These are phyloP conservation scores for Idaea biselata DNA, from an alignment of 2,888 invertebrate species.

Conservation along the genomic window DNA sequence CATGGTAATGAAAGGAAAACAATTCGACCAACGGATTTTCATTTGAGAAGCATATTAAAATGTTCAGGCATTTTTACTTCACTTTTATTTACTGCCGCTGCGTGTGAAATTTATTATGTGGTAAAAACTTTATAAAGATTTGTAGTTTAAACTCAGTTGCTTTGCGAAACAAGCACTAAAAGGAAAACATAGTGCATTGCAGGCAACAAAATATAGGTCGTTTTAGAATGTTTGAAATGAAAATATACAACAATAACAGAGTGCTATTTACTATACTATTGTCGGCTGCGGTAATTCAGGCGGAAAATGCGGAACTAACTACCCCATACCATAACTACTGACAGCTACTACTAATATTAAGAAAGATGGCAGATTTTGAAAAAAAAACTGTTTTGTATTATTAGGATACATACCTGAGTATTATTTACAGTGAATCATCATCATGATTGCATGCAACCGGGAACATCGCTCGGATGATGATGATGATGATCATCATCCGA, in stretches of 20 bases:
- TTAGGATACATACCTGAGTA: too few relatives aligned
- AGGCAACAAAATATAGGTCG: not conserved
- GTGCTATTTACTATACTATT: not conserved
- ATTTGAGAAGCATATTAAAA: constrained; percentile 33
- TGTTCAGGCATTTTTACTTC: constrained; percentile 30
- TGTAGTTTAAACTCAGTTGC: constrained; percentile 9
- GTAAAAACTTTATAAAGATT: constrained; percentile 23
- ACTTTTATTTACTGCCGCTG: constrained; percentile 29
- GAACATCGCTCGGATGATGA: too few relatives aligned
- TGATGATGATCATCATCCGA: too few relatives aligned
- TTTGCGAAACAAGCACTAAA: not conserved
- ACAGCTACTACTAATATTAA: too few relatives aligned
- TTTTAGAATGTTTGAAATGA: not conserved
- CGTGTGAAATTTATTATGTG: constrained; percentile 26
- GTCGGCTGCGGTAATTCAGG: not conserved
- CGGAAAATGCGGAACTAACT: too few relatives aligned
- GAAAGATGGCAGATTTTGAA: too few relatives aligned
- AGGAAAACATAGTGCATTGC: not conserved
- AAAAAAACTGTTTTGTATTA: too few relatives aligned
- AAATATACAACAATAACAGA: not conserved
- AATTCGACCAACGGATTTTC: constrained; percentile 32
- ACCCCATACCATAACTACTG: too few relatives aligned
- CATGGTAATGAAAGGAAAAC: constrained; percentile 19
- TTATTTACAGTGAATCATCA: too few relatives aligned
- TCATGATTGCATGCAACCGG: too few relatives aligned